phyloP scores from a whole-genome alignment of 2,113 vertebrate species.

The Hymenochirus boettgeri region DNA sequence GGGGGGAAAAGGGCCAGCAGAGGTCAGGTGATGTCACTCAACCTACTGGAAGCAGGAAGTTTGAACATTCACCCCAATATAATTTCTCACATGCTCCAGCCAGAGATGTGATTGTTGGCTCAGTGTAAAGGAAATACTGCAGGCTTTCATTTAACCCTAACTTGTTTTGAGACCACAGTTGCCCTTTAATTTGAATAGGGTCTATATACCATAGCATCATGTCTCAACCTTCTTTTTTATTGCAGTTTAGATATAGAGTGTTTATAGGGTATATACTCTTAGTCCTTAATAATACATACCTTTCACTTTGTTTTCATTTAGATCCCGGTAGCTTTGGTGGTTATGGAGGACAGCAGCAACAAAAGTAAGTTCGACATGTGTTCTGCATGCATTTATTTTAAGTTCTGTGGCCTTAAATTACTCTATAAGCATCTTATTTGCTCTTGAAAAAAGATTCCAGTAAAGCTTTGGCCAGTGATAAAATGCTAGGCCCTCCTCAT shows the following conservation, averaged over 20 bases:
- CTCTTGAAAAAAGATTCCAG: neutral
- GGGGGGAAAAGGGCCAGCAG: too few species aligned
- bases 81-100: too few species aligned
- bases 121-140: too few species aligned
- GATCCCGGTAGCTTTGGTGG: constrained; percentile 24
- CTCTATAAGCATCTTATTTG: neutral
- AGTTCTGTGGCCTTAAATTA: neutral
- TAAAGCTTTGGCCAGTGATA: neutral
- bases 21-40: neutral
- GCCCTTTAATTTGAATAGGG: too few species aligned
- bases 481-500: too few species aligned
- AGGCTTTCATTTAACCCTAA: too few species aligned
- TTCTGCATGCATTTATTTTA: neutral
- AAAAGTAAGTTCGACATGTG: constrained; percentile 7
- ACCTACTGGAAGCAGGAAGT: too few species aligned
- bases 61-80: too few species aligned
- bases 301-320: neutral
- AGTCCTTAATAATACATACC: neutral
- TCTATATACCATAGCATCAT: neutral
- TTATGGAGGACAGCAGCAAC: constrained; percentile 25
- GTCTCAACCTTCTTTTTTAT: neutral
- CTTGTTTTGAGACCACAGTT: too few species aligned
- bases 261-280: neutral
- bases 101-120: too few species aligned
- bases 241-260: neutral